A percentile compares a stretch with the other conserved stretches of the same genome.
Evolutionary conservation across 2,797 vertebrate genomes (phyloP).

Genomic region (Ambastaia sidthimunki): DNA sequence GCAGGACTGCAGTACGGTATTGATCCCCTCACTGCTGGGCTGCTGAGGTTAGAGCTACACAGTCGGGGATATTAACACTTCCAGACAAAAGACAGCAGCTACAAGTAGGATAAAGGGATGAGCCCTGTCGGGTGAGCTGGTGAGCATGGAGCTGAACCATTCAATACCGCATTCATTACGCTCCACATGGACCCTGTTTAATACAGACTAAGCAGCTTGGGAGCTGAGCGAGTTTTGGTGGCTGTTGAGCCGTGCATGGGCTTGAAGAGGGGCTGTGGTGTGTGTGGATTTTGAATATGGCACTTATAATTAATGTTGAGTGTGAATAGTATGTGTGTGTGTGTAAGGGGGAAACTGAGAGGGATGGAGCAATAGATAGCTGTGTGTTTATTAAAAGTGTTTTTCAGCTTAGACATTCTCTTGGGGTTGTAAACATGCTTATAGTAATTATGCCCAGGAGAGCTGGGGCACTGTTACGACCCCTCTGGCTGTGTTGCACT

Average conservation of each 20-base stretch:
- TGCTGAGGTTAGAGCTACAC: conserved; percentile 45
- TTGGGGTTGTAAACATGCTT: conserved; percentile 41
- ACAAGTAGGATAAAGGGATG: conserved; percentile 46
- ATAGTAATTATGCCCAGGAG: conserved; percentile 58
- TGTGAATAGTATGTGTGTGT: conserved; percentile 8
- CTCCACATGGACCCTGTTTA: conserved; percentile 47
- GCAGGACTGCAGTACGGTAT: conserved; percentile 47
- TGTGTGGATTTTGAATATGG: conserved; percentile 1
- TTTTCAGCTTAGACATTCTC: conserved; percentile 31
- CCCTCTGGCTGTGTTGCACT: conserved; percentile 53
- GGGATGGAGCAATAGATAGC: conserved; percentile 26
- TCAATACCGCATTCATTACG: conserved; percentile 40
- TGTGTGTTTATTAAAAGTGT: conserved; percentile 30
- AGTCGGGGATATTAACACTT: conserved; percentile 55
- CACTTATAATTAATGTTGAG: conserved; percentile 23
- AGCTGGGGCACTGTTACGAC: conserved; percentile 44
- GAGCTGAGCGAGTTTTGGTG: conserved; percentile 33
- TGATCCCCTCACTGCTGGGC: conserved; percentile 53
- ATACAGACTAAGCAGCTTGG: conserved; percentile 48
- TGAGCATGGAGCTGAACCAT: conserved; percentile 37
- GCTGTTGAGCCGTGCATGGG: conserved; percentile 20
- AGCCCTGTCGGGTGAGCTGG: conserved; percentile 41
- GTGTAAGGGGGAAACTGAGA: neutral
- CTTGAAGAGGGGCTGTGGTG: neutral
- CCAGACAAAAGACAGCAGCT: conserved; percentile 56